phyloP scores from a whole-genome alignment of 64 coral and sea anemone genomes.

The Dendronephthya gigantea region DNA sequence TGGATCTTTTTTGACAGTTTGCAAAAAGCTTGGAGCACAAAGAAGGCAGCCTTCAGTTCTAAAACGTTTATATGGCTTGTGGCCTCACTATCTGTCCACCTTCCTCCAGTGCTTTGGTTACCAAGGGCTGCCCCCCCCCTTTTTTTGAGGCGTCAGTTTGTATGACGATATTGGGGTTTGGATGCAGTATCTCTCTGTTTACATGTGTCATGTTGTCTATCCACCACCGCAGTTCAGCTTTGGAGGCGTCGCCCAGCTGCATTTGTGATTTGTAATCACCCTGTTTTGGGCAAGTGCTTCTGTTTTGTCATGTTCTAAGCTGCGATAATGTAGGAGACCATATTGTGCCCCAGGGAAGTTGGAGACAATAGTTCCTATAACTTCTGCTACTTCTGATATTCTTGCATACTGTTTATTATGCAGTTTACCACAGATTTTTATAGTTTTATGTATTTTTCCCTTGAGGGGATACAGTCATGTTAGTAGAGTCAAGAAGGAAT shows the following conservation, averaged over 20 bases:
- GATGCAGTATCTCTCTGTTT: neutral
- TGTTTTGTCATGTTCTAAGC: neutral
- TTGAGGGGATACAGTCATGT: neutral
- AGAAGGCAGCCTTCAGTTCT: conserved; percentile 38
- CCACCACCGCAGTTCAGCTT: conserved; percentile 39
- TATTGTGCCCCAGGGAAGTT: conserved; percentile 15
- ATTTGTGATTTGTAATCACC: too few species aligned
- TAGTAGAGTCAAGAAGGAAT: too few species aligned
- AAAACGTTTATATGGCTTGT: conserved; percentile 28
- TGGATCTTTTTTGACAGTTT: neutral
- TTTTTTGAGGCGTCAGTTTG: conserved; percentile 35
- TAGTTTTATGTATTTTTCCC: neutral
- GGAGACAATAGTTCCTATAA: conserved; percentile 28
- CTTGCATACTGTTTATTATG: neutral
- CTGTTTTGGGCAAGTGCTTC: neutral
- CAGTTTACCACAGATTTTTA: neutral
- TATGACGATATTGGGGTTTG: neutral
- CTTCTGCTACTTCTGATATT: conserved; percentile 30
- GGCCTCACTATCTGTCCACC: conserved; percentile 5
- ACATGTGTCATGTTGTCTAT: conserved; percentile 9
- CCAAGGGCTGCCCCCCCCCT: conserved; percentile 2
- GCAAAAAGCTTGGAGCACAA: conserved; percentile 39
- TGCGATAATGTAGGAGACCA: conserved; percentile 21
- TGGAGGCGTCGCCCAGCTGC: too few species aligned
- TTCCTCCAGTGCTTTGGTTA: neutral